Evolutionary conservation across 2,888 invertebrate genomes (phyloP).

Genomic region (Barypeithes pellucidus): DNA sequence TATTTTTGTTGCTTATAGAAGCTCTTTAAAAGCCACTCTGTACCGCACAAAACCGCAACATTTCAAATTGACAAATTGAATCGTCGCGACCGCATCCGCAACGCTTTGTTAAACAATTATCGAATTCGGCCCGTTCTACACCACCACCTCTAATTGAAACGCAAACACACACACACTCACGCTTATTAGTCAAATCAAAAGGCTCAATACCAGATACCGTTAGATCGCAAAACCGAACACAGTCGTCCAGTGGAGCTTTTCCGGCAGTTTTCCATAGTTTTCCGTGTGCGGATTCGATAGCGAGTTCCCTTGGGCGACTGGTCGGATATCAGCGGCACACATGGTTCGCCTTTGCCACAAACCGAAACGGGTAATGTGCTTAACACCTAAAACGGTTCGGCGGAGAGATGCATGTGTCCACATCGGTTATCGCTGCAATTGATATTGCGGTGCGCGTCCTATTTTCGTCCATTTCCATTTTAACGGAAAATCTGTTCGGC

Average conservation of each 20-base stretch:
- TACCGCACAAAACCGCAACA: not conserved
- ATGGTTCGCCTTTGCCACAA: slow-evolving; percentile 64
- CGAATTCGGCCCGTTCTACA: slow-evolving; percentile 47
- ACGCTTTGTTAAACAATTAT: slow-evolving; percentile 48
- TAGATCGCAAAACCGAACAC: slow-evolving; percentile 61
- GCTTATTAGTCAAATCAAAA: slow-evolving; percentile 65
- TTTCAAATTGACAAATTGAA: slow-evolving; percentile 19
- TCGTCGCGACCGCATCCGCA: not conserved
- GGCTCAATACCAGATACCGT: slow-evolving; percentile 67
- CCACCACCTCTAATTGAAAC: slow-evolving; percentile 52
- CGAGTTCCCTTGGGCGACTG: slow-evolving; percentile 52
- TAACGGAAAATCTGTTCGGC: slow-evolving; percentile 39
- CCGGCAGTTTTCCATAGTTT: not conserved
- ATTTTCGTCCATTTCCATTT: slow-evolving; percentile 42
- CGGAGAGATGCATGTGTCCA: slow-evolving; percentile 66
- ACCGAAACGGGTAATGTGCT: slow-evolving; percentile 70
- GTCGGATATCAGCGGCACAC: slow-evolving; percentile 61
- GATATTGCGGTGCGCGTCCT: slow-evolving; percentile 62
- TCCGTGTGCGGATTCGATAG: slow-evolving; percentile 25
- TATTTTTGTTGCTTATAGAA: no score
- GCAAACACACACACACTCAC: slow-evolving; percentile 46
- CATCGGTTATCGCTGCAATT: slow-evolving; percentile 66
- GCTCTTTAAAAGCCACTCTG: no score
- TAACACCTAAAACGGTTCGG: slow-evolving; percentile 68
- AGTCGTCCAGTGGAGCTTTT: slow-evolving; percentile 58